These are phyloP conservation scores for Steatornis caripensis DNA, from an alignment of 2,113 vertebrate species.

Conservation along the genomic window DNA sequence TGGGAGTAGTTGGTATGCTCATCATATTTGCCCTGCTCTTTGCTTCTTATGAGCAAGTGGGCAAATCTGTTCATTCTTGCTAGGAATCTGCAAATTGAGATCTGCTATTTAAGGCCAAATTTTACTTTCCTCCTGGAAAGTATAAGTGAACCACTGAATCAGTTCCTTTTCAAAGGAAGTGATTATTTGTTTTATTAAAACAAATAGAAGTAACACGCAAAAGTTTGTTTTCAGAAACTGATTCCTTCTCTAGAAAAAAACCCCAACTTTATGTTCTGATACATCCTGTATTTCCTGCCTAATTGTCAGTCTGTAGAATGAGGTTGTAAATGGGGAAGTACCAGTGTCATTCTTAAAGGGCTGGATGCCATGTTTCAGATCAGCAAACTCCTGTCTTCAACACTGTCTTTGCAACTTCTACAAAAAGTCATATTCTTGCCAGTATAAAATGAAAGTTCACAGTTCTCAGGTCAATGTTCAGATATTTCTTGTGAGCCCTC, in stretches of 20 bases:
- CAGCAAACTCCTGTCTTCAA: not conserved
- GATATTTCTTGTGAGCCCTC: not conserved
- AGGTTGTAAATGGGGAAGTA: not conserved
- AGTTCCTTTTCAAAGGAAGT: not conserved
- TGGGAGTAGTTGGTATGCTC: not conserved
- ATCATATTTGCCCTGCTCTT: not conserved
- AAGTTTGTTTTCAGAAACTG: not conserved
- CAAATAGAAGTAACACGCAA: not conserved
- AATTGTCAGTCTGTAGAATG: not conserved
- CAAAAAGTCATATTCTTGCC: not conserved
- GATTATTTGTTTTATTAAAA: not conserved
- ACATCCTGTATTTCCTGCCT: not conserved
- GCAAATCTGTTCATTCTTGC: not conserved
- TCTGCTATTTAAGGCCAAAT: not conserved
- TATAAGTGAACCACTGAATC: not conserved
- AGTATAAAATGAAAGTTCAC: not conserved
- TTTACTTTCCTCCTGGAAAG: not conserved
- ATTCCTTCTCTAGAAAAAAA: not conserved
- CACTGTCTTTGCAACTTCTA: not conserved
- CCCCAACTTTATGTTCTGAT: not conserved
- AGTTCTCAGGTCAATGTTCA: not conserved
- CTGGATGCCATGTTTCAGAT: not conserved
- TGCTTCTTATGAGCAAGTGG: not conserved
- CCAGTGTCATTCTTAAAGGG: not conserved
- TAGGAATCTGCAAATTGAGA: not conserved